A percentile compares a stretch with the other conserved stretches of the same genome.
phyloP scores from a whole-genome alignment of 2,797 vertebrate species.

The Anisognathus igniventris region DNA sequence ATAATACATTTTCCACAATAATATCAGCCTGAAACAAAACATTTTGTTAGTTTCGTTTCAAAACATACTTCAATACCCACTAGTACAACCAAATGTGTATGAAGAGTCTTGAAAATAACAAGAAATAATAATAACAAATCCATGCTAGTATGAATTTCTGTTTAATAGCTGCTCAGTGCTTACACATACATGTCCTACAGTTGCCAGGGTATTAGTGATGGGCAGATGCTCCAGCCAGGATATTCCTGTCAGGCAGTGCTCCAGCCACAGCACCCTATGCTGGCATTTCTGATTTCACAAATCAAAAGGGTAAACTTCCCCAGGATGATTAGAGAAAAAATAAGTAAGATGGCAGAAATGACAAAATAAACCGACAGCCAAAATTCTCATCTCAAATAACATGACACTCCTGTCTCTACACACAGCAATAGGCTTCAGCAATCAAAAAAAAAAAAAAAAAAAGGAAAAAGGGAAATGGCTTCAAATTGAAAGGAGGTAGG shows the following conservation, averaged over 20 bases:
- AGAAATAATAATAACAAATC: neutral
- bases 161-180: neutral
- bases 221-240: neutral
- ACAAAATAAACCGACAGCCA: neutral
- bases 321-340: neutral
- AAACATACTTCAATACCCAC: neutral
- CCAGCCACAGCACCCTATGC: neutral
- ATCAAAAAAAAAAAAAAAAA: neutral
- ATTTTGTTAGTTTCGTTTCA: neutral
- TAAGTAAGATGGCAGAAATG: neutral
- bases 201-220: neutral
- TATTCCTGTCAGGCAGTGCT: neutral
- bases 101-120: neutral
- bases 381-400: neutral
- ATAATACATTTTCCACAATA: neutral
- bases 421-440: neutral
- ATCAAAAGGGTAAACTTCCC: neutral
- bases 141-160: neutral
- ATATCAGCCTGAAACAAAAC: neutral
- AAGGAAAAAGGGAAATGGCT: neutral
- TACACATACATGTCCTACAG: neutral
- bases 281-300: neutral
- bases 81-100: neutral
- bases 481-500: neutral
- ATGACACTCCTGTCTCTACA: fast-evolving